phyloP scores from a whole-genome alignment of 2,888 invertebrate genomes.

The Dasysyrphus tricinctus region DNA sequence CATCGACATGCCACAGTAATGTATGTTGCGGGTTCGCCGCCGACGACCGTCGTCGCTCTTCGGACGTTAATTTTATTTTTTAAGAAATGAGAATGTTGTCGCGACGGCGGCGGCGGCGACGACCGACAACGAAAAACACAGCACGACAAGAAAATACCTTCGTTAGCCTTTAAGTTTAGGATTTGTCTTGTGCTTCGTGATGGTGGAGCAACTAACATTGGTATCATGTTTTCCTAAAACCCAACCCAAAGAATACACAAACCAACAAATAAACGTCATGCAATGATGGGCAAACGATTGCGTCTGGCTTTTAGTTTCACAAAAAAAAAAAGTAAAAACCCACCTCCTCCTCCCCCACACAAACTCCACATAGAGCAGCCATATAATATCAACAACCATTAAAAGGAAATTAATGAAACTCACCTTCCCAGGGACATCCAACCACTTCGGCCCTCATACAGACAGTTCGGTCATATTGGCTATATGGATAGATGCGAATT shows the following conservation, averaged over 20 bases:
- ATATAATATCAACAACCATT: conserved; percentile 66
- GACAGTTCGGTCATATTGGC: conserved; percentile 90
- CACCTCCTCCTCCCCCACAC: conserved; percentile 28
- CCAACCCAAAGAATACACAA: conserved; percentile 53
- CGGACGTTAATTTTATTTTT: conserved; percentile 58
- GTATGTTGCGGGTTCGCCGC: conserved; percentile 35
- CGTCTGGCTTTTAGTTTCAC: conserved; percentile 71
- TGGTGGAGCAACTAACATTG: conserved; percentile 16
- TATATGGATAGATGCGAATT: conserved; percentile 91
- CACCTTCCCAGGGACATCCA: conserved; percentile 91
- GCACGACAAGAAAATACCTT: conserved; percentile 59
- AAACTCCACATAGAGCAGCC: conserved; percentile 18
- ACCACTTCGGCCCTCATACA: conserved; percentile 92
- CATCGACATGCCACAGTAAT: conserved; percentile 10
- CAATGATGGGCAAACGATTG: conserved; percentile 65
- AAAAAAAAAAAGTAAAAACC: conserved; percentile 23
- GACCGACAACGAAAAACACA: conserved; percentile 36
- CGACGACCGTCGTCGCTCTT: conserved; percentile 15
- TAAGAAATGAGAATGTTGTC: conserved; percentile 59
- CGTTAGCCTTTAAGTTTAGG: conserved; percentile 63
- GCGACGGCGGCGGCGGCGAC: conserved; percentile 43
- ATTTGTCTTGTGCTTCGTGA: conserved; percentile 42
- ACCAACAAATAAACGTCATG: conserved; percentile 67
- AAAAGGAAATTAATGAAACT: conserved; percentile 80
- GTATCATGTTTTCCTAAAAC: conserved; percentile 38